phyloP scores from a whole-genome alignment of 2,113 vertebrate genomes.

The Hucho hucho region DNA sequence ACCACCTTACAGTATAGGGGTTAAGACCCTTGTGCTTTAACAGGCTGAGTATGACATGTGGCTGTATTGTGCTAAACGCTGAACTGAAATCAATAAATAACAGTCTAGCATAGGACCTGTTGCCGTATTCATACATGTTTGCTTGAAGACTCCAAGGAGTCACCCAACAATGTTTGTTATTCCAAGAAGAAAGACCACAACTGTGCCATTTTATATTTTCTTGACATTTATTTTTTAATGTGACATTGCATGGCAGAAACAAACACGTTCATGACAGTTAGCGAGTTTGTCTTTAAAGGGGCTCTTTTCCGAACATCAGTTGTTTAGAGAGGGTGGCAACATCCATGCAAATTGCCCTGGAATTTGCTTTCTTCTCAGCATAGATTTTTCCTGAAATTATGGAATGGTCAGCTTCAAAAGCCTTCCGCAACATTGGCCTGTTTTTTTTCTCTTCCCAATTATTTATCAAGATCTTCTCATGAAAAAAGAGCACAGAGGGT shows the following conservation, averaged over 20 bases:
- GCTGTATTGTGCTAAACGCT: no score
- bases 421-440: conserved; percentile 21
- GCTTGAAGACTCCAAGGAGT: background rate
- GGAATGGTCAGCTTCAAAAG: conserved; percentile 51
- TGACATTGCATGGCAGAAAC: conserved; percentile 1
- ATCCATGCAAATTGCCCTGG: conserved; percentile 5
- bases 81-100: no score
- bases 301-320: conserved; percentile 20
- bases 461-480: conserved; percentile 57
- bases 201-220: background rate
- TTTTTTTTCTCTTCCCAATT: conserved; percentile 36
- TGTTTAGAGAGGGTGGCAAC: conserved; percentile 17
- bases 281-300: conserved; percentile 2
- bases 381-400: conserved; percentile 31
- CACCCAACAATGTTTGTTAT: conserved; percentile 7
- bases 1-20: no score
- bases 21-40: no score
- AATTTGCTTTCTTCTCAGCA: conserved; percentile 2
- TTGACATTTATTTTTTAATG: background rate
- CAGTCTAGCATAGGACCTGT: no score
- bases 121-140: no score
- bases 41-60: no score
- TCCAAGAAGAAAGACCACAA: background rate
- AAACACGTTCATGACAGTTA: conserved; percentile 24
- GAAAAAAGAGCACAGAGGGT: conserved; percentile 36